Conservation (phyloP, 2,888 invertebrate genomes). For the Leptopilina myrica region DNA sequence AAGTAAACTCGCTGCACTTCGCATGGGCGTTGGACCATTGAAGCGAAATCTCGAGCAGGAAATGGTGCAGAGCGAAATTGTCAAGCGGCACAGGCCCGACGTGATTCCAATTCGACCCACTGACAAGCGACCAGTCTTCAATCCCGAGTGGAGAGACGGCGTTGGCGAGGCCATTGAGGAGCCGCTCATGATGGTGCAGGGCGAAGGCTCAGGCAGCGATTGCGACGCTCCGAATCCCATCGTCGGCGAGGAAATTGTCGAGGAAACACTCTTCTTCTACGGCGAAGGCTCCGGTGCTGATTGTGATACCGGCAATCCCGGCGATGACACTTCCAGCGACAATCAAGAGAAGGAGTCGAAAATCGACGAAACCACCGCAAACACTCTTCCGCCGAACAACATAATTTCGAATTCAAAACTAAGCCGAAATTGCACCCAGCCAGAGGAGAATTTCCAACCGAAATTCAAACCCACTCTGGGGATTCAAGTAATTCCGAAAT, state of each 20-base stretch:
- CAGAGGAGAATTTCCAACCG: constrained; percentile 54
- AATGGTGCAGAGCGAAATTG: constrained; percentile 52
- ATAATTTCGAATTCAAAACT: not conserved
- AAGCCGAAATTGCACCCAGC: not conserved
- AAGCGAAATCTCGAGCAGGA: constrained; percentile 68
- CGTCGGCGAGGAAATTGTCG: constrained; percentile 85
- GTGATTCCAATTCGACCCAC: constrained; percentile 65
- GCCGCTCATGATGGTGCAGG: constrained; percentile 84
- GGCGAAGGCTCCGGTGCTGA: constrained; percentile 86
- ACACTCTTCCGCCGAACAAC: constrained; percentile 59
- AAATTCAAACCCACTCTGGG: constrained; percentile 74
- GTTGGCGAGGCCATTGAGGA: constrained; percentile 86
- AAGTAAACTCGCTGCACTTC: constrained; percentile 69
- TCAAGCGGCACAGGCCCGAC: constrained; percentile 70
- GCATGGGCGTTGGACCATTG: constrained; percentile 63
- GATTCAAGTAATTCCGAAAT: constrained; percentile 71
- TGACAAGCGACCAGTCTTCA: constrained; percentile 59
- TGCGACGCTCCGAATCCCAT: constrained; percentile 79
- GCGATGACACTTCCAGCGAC: constrained; percentile 67
- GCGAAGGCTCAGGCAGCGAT: constrained; percentile 83
- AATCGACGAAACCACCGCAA: constrained; percentile 61
- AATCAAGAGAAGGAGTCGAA: constrained; percentile 70
- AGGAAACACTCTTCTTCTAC: constrained; percentile 82
- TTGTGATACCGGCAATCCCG: constrained; percentile 85
- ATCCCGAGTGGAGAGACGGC: constrained; percentile 69